Percentiles rank a stretch among this genome's conserved stretches.
Conservation (phyloP, 2,888 invertebrate genomes). For the Mayetiola destructor region DNA sequence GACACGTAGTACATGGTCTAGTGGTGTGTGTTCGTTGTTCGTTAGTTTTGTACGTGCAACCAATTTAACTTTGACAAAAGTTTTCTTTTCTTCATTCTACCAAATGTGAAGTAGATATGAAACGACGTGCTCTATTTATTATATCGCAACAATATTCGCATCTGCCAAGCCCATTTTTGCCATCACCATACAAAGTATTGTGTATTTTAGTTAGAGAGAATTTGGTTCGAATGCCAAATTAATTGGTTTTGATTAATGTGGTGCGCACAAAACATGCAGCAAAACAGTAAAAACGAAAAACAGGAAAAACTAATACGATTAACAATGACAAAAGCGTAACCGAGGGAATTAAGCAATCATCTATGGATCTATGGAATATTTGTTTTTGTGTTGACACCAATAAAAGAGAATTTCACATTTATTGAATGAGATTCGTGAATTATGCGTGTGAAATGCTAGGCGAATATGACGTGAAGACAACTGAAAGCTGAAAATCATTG, state of each 20-base stretch:
- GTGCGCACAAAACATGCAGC: neutral
- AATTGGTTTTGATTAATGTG: slow-evolving; percentile 11
- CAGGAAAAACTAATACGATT: slow-evolving; percentile 4
- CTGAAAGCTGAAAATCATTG: neutral
- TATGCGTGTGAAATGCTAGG: neutral
- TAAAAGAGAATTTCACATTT: neutral
- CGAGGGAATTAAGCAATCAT: slow-evolving; percentile 1
- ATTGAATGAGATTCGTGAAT: neutral
- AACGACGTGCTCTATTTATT: slow-evolving; percentile 3
- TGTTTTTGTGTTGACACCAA: slow-evolving; percentile 2
- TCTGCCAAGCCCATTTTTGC: no score
- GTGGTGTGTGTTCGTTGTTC: neutral
- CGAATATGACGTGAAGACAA: neutral
- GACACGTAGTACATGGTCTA: no score
- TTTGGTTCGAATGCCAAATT: no score
- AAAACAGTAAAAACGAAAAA: neutral
- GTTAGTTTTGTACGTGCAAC: slow-evolving; percentile 1
- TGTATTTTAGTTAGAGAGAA: no score
- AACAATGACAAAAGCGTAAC: neutral
- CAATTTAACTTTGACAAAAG: slow-evolving; percentile 10
- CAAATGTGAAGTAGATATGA: neutral
- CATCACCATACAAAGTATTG: no score
- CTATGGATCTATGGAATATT: neutral
- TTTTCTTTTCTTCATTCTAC: no score
- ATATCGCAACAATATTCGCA: no score